A percentile compares a stretch with the other conserved stretches of the same genome.
These are phyloP conservation scores for Lepidurus arcticus DNA, from an alignment of 1,140 invertebrate species.

Conservation along the genomic window DNA sequence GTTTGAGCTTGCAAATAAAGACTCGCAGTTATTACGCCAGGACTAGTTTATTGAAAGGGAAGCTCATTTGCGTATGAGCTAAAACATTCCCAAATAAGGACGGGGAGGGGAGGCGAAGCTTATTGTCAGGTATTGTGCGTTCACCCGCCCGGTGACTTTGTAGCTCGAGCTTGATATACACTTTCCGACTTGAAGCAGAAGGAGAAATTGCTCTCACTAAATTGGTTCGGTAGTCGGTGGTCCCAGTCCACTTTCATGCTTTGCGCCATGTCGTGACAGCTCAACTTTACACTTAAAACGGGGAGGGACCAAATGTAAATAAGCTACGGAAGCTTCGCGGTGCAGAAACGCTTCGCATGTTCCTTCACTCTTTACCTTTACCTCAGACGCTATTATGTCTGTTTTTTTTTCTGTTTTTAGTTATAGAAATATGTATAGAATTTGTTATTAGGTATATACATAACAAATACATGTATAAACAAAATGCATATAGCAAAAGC, in stretches of 20 bases:
- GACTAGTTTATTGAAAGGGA: no score
- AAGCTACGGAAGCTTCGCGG: not conserved
- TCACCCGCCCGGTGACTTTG: not conserved
- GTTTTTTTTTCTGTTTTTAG: not conserved
- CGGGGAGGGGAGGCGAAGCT: not conserved
- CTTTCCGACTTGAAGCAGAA: not conserved
- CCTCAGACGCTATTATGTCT: not conserved
- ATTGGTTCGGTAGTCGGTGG: not conserved
- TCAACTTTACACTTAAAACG: constrained; percentile 19
- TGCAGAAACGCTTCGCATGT: not conserved
- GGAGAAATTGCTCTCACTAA: not conserved
- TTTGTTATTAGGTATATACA: no score
- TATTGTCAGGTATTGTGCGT: constrained; percentile 19
- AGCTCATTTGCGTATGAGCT: no score
- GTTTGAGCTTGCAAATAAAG: no score
- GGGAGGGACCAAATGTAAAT: constrained; percentile 7
- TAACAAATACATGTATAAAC: no score
- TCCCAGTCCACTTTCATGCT: not conserved
- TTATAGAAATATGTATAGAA: no score
- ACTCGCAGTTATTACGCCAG: no score
- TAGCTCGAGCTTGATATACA: not conserved
- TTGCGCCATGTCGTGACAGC: constrained; percentile 6
- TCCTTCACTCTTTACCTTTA: not conserved
- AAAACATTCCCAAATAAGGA: not conserved
- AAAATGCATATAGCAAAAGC: not conserved